A percentile compares a stretch with the other conserved stretches of the same genome.
Conservation (phyloP, 2,113 vertebrate species). For the Shinisaurus crocodilurus region DNA sequence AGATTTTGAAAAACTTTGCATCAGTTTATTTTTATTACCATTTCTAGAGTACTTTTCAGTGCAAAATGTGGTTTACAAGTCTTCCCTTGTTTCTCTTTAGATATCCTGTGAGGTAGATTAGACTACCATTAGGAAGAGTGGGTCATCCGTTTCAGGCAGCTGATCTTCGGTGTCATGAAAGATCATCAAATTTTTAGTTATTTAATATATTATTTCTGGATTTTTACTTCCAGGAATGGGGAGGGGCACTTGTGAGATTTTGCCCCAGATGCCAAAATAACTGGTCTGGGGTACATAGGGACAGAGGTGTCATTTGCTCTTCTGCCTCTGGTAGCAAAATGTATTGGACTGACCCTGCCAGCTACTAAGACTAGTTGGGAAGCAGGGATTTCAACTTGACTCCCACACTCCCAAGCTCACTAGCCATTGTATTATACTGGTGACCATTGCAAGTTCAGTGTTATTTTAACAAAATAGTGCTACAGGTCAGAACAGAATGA, state of each 20-base stretch:
- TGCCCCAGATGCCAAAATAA: background rate
- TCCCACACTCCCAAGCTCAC: background rate
- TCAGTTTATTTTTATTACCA: background rate
- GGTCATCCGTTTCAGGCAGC: background rate
- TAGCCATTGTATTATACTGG: background rate
- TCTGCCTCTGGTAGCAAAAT: background rate
- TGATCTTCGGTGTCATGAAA: background rate
- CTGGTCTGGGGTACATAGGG: too few relatives aligned
- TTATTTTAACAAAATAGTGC: background rate
- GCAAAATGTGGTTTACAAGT: background rate
- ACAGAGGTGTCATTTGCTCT: background rate
- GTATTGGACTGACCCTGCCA: background rate
- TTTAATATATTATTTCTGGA: background rate
- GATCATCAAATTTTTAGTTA: background rate
- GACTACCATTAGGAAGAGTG: background rate
- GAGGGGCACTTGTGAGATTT: background rate
- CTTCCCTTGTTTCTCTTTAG: background rate
- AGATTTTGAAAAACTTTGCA: background rate
- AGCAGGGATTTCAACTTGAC: background rate
- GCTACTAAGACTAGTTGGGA: background rate
- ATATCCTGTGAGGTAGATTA: background rate
- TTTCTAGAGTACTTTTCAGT: background rate
- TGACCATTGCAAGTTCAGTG: too few relatives aligned
- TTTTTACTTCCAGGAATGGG: background rate
- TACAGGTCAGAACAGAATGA: conserved; percentile 17